phyloP scores from a whole-genome alignment of 1,140 invertebrate genomes.

The Dreissena polymorpha region DNA sequence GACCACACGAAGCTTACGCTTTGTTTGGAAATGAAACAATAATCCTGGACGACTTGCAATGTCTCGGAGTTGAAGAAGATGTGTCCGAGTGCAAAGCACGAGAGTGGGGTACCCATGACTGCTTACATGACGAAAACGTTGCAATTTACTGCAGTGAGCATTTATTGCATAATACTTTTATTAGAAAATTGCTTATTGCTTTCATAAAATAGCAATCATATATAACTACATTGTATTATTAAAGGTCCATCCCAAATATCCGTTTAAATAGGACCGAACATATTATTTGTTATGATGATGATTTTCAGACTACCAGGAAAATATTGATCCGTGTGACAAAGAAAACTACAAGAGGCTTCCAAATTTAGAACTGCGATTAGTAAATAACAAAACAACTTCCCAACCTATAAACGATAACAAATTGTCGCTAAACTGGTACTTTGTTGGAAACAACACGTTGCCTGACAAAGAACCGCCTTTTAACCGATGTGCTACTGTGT shows the following conservation, averaged over 20 bases:
- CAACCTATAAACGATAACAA: not conserved
- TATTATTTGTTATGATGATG: too few species aligned
- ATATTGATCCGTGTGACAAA: not conserved
- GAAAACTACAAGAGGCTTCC: not conserved
- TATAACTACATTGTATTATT: too few species aligned
- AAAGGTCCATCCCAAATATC: too few species aligned
- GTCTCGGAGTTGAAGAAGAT: slow-evolving; percentile 5
- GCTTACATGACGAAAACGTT: not conserved
- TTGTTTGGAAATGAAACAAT: not conserved
- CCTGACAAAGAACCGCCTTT: not conserved
- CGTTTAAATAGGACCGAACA: too few species aligned
- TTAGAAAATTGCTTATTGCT: too few species aligned
- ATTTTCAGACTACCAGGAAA: slow-evolving; percentile 1
- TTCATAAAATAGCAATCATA: too few species aligned
- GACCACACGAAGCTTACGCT: too few species aligned
- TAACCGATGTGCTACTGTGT: not conserved
- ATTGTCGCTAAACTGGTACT: not conserved
- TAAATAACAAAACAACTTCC: not conserved
- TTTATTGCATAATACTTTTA: not conserved
- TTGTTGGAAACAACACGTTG: slow-evolving; percentile 3
- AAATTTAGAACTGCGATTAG: slow-evolving; percentile 2
- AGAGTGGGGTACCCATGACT: slow-evolving; percentile 10
- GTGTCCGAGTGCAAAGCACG: not conserved
- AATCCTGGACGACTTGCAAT: not conserved
- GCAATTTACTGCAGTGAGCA: not conserved